Evolutionary conservation across 2,113 vertebrate genomes (phyloP).

Genomic region (Narcine bancroftii): DNA sequence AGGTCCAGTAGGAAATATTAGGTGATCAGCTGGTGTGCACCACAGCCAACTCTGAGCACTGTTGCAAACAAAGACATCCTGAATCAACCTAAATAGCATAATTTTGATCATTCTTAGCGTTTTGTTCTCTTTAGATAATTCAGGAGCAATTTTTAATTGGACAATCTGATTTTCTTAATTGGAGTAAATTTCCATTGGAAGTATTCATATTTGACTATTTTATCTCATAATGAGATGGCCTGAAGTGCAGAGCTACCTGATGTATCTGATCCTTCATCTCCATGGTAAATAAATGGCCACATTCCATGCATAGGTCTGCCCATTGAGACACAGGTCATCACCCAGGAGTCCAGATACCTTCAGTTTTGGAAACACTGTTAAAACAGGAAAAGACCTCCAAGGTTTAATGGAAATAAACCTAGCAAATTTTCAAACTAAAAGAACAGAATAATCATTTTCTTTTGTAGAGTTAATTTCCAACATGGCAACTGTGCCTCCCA

Average conservation of each 20-base stretch:
- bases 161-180: neutral
- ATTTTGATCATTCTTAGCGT: neutral
- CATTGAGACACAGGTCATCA: neutral
- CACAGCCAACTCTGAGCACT: neutral
- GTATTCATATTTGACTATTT: neutral
- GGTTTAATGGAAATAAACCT: neutral
- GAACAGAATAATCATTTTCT: neutral
- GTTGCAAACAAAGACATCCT: neutral
- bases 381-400: neutral
- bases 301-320: neutral
- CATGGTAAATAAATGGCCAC: neutral
- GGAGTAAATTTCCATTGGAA: neutral
- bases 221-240: neutral
- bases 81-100: neutral
- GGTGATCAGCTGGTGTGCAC: neutral
- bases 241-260: neutral
- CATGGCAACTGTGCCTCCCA: conserved; percentile 6
- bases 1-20: neutral
- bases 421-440: neutral
- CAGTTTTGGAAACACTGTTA: neutral
- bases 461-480: neutral
- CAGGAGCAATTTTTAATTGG: neutral
- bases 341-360: neutral
- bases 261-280: neutral
- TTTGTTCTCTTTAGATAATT: neutral